These are phyloP conservation scores for Acrossocheilus wenchowensis DNA, from an alignment of 2,797 vertebrate species.

Conservation along the genomic window DNA sequence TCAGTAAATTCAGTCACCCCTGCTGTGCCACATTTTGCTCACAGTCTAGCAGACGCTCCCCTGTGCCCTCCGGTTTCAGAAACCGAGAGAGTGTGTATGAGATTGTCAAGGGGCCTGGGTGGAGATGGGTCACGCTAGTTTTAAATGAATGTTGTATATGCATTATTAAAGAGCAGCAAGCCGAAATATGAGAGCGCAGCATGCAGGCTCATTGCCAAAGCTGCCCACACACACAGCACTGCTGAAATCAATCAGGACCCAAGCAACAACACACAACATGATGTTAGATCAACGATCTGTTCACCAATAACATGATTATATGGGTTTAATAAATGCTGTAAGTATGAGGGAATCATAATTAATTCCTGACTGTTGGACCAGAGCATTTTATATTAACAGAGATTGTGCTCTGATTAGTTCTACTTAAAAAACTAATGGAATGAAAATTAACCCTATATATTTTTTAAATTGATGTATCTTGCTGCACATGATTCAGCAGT, in stretches of 20 bases:
- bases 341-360: slow-evolving; percentile 9
- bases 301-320: neutral
- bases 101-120: slow-evolving; percentile 28
- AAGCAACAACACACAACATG: neutral
- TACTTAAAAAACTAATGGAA: neutral
- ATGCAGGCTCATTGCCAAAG: neutral
- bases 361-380: slow-evolving; percentile 8
- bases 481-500: neutral
- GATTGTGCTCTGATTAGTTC: slow-evolving; percentile 10
- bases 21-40: slow-evolving; percentile 9
- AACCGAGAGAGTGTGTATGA: neutral
- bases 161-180: slow-evolving; percentile 47
- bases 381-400: neutral
- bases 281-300: slow-evolving; percentile 27
- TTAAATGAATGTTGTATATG: slow-evolving; percentile 41
- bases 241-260: slow-evolving; percentile 16
- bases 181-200: neutral
- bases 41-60: slow-evolving; percentile 1
- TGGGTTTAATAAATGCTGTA: slow-evolving; percentile 9
- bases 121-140: slow-evolving; percentile 18
- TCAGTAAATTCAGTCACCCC: neutral
- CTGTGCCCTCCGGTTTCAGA: neutral
- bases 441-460: neutral
- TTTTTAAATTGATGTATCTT: neutral
- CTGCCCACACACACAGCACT: neutral